Conservation (phyloP, 2,888 invertebrate genomes). For the Hydriomena furcata region DNA sequence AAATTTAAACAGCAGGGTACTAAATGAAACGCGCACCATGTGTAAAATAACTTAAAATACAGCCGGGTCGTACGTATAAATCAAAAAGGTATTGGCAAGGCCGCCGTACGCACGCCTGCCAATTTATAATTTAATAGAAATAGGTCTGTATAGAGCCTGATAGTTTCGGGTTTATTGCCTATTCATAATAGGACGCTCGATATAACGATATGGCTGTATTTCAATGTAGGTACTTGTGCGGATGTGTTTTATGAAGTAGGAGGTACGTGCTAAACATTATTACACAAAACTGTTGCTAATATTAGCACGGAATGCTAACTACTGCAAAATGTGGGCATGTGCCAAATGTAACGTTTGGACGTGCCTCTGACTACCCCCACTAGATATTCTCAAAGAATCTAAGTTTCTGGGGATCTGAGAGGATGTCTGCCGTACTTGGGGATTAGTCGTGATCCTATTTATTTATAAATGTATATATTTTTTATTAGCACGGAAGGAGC, state of each 20-base stretch:
- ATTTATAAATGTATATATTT: no score
- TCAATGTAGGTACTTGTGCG: constrained; percentile 9
- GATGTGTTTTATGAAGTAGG: constrained; percentile 20
- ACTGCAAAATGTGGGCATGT: no score
- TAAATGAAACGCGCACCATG: constrained; percentile 31
- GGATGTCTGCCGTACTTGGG: no score
- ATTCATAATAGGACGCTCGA: constrained; percentile 27
- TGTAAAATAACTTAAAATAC: constrained; percentile 37
- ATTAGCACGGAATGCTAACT: no score
- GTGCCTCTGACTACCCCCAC: no score
- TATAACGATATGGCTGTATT: constrained; percentile 15
- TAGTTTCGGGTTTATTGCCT: constrained; percentile 38
- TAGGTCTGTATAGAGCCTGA: constrained; percentile 31
- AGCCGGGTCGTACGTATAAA: constrained; percentile 35
- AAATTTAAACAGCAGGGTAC: constrained; percentile 21
- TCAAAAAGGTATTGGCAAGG: constrained; percentile 38
- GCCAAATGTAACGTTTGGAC: no score
- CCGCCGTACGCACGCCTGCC: constrained; percentile 34
- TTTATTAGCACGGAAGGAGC: no score
- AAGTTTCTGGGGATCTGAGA: no score
- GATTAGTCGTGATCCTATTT: no score
- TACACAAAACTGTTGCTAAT: no score
- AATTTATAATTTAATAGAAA: constrained; percentile 42
- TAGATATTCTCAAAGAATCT: no score
- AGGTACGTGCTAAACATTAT: constrained; percentile 5